Evolutionary conservation across 2,888 invertebrate genomes (phyloP), one percentile per base, ranked within the genome.

Genomic region (Drosophila lutescens): DNA sequence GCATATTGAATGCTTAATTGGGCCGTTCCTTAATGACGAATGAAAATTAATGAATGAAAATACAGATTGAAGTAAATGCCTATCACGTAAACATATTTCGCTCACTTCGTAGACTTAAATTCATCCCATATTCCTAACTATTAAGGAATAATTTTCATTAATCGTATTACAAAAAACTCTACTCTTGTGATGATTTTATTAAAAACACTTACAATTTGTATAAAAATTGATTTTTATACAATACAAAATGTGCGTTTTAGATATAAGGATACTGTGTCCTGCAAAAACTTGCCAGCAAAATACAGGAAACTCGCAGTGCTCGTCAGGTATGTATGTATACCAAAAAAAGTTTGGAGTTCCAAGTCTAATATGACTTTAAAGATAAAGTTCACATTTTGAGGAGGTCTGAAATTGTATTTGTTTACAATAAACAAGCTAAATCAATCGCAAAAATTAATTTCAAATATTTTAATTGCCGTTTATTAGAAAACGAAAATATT

Each of bases 211-310:
- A 4, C 12, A 57, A 59, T 17, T 47, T 84, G 61, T 26, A 9
- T 43, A 36, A 36, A 36, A 36, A 41, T 56, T 68, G 20, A 62
- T 47, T 58, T 46, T 59, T 23, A 49, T 49, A 46, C 63, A 49
- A 46, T 68, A 54, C 44, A 32, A 68, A 58, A 50, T 78, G 59
- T 67, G 73, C 66, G 61, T 83, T 82, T 83, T 90, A 95, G 95
- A 95, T 93, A 94, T 95, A 94, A 94, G 95, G 95, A 95, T 95
- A 94, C 94, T 95, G 93, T 95, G 95, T 93, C 95, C 95, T 92
- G 94, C 95, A 93, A 95, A 95, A 94, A 94, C 95, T 92, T 95
- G 94, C 93, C 95, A 94, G 91, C 95, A 95, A 93, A 94, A 95
- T 88, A 95, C 95, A 91, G 94, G 95, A 93, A 95, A 95, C 92